Percentiles rank a stretch among this genome's conserved stretches.
phyloP scores from a whole-genome alignment of 1,140 invertebrate species.

The Drosophila erecta region DNA sequence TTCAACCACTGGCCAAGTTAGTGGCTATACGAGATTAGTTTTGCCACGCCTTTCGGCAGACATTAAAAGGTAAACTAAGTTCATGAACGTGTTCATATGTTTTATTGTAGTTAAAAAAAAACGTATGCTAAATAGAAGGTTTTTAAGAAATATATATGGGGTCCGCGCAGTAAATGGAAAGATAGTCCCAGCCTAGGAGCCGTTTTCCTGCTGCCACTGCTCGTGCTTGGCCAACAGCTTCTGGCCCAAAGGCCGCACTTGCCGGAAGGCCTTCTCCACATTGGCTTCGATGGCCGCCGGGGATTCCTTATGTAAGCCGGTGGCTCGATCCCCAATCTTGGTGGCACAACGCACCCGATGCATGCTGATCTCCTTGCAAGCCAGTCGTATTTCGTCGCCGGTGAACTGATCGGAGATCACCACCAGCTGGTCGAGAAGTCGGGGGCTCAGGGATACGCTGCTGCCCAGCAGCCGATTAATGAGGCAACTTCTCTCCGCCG shows the following conservation, averaged over 20 bases:
- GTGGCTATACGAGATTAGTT: too few species aligned
- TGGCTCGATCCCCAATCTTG: background rate
- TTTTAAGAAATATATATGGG: background rate
- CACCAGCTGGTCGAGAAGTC: constrained; percentile 87
- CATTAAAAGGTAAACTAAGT: background rate
- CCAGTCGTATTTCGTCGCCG: constrained; percentile 93
- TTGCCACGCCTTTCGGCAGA: too few species aligned
- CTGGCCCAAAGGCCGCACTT: constrained; percentile 67
- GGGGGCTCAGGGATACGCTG: constrained; percentile 71
- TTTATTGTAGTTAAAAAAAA: too few species aligned
- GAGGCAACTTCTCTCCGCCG: constrained; percentile 88
- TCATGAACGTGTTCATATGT: too few species aligned
- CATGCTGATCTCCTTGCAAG: constrained; percentile 95
- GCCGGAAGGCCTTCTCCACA: constrained; percentile 64
- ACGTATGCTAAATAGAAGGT: background rate
- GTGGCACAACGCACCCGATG: constrained; percentile 84
- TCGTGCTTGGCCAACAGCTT: constrained; percentile 66
- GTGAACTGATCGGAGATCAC: constrained; percentile 89
- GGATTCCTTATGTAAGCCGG: constrained; percentile 12
- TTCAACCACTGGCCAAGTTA: background rate
- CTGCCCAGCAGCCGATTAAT: constrained; percentile 87
- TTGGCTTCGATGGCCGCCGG: constrained; percentile 30
- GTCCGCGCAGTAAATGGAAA: too few species aligned
- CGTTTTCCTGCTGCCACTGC: constrained; percentile 78
- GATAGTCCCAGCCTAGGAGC: constrained; percentile 37